A percentile compares a stretch with the other conserved stretches of the same genome.
Evolutionary conservation across 2,797 vertebrate species (phyloP).

Genomic region (Paguma larvata): DNA sequence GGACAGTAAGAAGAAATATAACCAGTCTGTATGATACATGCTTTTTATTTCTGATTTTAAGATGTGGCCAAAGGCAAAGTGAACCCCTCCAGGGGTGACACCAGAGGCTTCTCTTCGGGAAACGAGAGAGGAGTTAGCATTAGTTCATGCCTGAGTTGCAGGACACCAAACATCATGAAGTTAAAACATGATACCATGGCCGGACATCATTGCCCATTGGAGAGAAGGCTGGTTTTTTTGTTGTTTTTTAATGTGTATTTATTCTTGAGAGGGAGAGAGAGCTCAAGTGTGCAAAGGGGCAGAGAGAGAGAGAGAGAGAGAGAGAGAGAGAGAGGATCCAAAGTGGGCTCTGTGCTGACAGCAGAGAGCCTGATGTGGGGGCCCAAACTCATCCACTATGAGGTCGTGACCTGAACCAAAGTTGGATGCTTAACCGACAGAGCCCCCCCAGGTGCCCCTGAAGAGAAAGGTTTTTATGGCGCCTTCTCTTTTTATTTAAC

Average conservation of each 20-base stretch:
- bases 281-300: no score
- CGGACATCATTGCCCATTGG: no score
- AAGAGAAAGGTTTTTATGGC: neutral
- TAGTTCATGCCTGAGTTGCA: neutral
- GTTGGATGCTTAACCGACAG: no score
- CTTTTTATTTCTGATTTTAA: slow-evolving; percentile 16
- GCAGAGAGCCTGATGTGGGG: no score
- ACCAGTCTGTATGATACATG: neutral
- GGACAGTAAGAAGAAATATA: neutral
- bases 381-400: no score
- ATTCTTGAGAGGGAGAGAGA: no score
- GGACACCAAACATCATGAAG: neutral
- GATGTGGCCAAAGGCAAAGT: neutral
- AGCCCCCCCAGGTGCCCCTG: no score
- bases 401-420: no score
- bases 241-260: no score
- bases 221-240: neutral
- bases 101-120: neutral
- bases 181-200: neutral
- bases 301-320: no score
- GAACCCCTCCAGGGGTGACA: neutral
- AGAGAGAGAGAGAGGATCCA: no score
- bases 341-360: no score
- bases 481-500: neutral
- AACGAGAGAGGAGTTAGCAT: neutral